phyloP scores from a whole-genome alignment of 2,888 invertebrate genomes.

The Schizaphis graminum region DNA sequence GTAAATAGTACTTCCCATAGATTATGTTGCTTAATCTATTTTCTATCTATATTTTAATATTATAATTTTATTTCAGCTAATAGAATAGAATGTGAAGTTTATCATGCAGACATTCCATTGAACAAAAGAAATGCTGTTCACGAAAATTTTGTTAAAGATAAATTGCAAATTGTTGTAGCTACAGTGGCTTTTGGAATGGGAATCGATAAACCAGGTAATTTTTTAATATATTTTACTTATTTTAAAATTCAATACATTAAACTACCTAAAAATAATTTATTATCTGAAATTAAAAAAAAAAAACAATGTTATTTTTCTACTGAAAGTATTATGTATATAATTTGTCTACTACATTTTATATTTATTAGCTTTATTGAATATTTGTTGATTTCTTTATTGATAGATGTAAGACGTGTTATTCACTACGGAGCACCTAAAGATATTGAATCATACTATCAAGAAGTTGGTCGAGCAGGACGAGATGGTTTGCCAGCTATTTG shows the following conservation, averaged over 20 bases:
- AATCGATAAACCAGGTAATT: conserved; percentile 76
- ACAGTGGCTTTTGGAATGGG: conserved; percentile 83
- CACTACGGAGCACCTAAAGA: conserved; percentile 81
- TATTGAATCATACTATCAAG: conserved; percentile 82
- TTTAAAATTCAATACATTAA: not conserved
- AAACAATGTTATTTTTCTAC: not conserved
- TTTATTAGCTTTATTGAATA: not conserved
- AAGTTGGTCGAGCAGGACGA: conserved; percentile 82
- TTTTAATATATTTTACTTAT: not conserved
- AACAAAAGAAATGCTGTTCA: conserved; percentile 75
- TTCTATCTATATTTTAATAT: not conserved
- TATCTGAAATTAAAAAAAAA: not conserved
- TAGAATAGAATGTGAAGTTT: conserved; percentile 74
- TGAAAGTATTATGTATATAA: not conserved
- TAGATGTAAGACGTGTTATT: conserved; percentile 79
- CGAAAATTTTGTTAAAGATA: conserved; percentile 76
- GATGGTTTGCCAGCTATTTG: conserved; percentile 78
- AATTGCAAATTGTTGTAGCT: conserved; percentile 76
- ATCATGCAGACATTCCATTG: conserved; percentile 77
- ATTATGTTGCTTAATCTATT: not conserved
- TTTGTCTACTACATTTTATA: not conserved
- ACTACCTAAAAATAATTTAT: not conserved
- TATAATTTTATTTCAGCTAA: conserved; percentile 70
- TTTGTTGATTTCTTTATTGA: not conserved
- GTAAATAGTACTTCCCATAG: conserved; percentile 40